A percentile compares a stretch with the other conserved stretches of the same genome.
Evolutionary conservation across 2,888 invertebrate species (phyloP).

Genomic region (Meiosimyza decipiens): DNA sequence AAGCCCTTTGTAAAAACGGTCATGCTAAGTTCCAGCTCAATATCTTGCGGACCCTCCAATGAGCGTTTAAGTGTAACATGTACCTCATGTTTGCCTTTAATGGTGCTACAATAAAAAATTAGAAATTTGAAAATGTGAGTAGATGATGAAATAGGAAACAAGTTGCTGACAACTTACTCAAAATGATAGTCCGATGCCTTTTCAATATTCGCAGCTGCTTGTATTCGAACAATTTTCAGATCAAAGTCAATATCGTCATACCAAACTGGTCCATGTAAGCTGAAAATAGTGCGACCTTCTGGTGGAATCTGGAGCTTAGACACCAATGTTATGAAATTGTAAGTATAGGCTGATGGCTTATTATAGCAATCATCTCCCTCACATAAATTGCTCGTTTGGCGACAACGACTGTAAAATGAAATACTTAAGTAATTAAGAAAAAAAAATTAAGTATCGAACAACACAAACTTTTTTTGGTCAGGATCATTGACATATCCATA

Average conservation of each 20-base stretch:
- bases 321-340: conserved; percentile 93
- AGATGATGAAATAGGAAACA: not conserved
- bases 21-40: conserved; percentile 89
- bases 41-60: conserved; percentile 89
- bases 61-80: conserved; percentile 79
- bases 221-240: conserved; percentile 75
- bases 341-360: conserved; percentile 87
- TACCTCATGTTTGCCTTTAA: conserved; percentile 75
- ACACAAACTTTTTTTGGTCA: conserved; percentile 81
- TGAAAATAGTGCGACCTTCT: conserved; percentile 78
- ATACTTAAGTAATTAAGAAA: conserved; percentile 3
- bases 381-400: conserved; percentile 77
- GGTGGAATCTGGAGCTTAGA: conserved; percentile 81
- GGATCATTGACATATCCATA: conserved; percentile 82
- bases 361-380: conserved; percentile 79
- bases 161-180: conserved; percentile 65
- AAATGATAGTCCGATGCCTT: conserved; percentile 72
- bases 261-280: conserved; percentile 85
- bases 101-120: conserved; percentile 64
- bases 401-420: conserved; percentile 78
- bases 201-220: conserved; percentile 73
- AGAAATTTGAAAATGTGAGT: not conserved
- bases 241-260: conserved; percentile 80
- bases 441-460: not conserved
- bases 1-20: conserved; percentile 78